Percentiles rank a stretch among this genome's conserved stretches.
These are phyloP conservation scores for Venusia cambrica DNA, from an alignment of 2,888 invertebrate genomes.

Conservation along the genomic window DNA sequence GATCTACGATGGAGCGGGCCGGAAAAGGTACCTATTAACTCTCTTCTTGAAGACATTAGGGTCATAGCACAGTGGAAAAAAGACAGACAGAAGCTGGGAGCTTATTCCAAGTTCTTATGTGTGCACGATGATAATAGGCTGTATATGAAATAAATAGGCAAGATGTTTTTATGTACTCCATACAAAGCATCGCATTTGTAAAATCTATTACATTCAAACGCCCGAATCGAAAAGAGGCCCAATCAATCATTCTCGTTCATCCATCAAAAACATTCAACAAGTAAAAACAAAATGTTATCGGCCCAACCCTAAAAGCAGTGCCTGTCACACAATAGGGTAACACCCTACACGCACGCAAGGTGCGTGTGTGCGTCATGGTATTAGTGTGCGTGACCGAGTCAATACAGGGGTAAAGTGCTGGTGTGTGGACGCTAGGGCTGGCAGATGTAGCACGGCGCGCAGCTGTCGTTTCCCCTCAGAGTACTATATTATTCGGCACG, in stretches of 20 bases:
- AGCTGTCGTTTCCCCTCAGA: constrained; percentile 63
- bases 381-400: constrained; percentile 22
- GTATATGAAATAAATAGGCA: too few species aligned
- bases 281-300: constrained; percentile 78
- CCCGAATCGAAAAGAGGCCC: constrained; percentile 48
- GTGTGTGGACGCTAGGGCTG: constrained; percentile 54
- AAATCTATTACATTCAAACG: constrained; percentile 61
- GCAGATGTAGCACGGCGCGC: constrained; percentile 68
- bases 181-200: constrained; percentile 42
- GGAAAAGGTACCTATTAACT: too few species aligned
- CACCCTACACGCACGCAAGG: constrained; percentile 51
- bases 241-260: constrained; percentile 74
- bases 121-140: too few species aligned
- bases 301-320: constrained; percentile 47
- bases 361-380: constrained; percentile 22
- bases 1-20: too few species aligned
- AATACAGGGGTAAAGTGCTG: constrained; percentile 25
- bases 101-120: too few species aligned
- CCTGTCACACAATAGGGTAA: constrained; percentile 54
- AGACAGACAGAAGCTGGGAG: too few species aligned
- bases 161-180: too few species aligned
- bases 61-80: too few species aligned
- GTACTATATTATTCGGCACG: constrained; percentile 68
- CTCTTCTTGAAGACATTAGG: too few species aligned
- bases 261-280: constrained; percentile 78